Conservation (phyloP, 2,113 vertebrate species). For the Osmerus eperlanus region DNA sequence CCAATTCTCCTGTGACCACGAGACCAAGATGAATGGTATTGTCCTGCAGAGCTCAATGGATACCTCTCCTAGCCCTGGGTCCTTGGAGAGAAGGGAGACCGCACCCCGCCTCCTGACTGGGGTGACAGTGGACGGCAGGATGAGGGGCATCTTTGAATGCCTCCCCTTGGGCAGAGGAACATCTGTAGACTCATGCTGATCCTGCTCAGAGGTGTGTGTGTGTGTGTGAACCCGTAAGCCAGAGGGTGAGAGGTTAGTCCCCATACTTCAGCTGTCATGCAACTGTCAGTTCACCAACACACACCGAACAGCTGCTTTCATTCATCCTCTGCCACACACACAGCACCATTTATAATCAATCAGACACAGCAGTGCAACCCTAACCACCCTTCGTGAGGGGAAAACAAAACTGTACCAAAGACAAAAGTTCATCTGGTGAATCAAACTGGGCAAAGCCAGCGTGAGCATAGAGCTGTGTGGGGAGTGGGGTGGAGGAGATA, state of each 20-base stretch:
- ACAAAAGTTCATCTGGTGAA: not conserved
- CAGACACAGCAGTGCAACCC: not conserved
- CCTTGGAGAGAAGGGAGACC: not conserved
- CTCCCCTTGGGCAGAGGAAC: conserved; percentile 10
- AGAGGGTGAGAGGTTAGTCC: not conserved
- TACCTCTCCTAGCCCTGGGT: conserved; percentile 15
- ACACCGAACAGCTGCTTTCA: conserved; percentile 24
- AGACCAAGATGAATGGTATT: not conserved
- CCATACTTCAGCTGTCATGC: conserved; percentile 25
- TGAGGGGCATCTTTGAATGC: conserved; percentile 35
- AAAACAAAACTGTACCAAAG: conserved; percentile 7
- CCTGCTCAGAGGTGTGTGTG: conserved; percentile 31
- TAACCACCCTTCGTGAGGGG: not conserved
- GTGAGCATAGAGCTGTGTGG: not conserved
- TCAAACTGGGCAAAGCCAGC: not conserved
- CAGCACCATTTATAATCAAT: not conserved
- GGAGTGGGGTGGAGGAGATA: conserved; percentile 2
- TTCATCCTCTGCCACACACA: conserved; percentile 6
- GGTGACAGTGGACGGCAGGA: conserved; percentile 22
- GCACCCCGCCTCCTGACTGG: conserved; percentile 14
- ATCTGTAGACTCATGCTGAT: conserved; percentile 19
- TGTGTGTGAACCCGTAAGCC: not conserved
- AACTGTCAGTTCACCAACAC: not conserved
- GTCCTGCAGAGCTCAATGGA: not conserved
- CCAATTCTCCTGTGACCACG: not conserved